Evolutionary conservation across 35 echinoderm and acorn worm species (phyloP), one percentile per base, ranked within the genome.

Genomic region (Ophiothrix spiculata): DNA sequence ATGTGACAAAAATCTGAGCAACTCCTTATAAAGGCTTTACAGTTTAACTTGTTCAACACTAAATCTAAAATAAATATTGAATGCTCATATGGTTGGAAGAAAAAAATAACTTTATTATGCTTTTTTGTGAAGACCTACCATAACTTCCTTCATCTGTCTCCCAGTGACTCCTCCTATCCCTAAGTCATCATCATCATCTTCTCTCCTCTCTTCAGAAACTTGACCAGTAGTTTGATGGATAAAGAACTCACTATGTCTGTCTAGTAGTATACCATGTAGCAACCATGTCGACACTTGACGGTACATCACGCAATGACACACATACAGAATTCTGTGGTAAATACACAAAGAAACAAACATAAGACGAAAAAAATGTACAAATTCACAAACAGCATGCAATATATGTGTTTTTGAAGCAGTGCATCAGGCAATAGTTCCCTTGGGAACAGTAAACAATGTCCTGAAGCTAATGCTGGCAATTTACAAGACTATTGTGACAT

Each of bases 251-350:
- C 80, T 56, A 40, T 94, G 87, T 21, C 90, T 77, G 84, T 98
- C 95, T 15, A 98, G 81, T 37, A 98, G 79, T 39, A 93, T 80
- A 21, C 95, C 95, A 79, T 94, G 89, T 29, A 98, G 88, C 0
- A 94, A 85, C 95, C 95, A 98, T 32, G 92, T 81, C 0, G 92
- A 88, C 64, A 98, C 81, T 39, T 98, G 95, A 76, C 93, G 84
- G 45, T 90, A 98, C 91, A 98, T 85, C 1, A 98, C 88, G 79
- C 88, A 80, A 39, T 94, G 91, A 75, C 95, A 98, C 14, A 83
- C 90, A 75, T 88, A 94, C 29, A 94, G 34, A 56, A 98, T 94
- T 73, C 94, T 97, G 80, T n/a, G n/a, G n/a, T n/a, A n/a, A 35
- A 32, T 19, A 12, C 37, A 12, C 0, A 1, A 21, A n/a, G 73